Percentiles rank a stretch among this genome's conserved stretches.
Conservation (phyloP, 2,888 invertebrate genomes). For the Perizoma affinitatum region DNA sequence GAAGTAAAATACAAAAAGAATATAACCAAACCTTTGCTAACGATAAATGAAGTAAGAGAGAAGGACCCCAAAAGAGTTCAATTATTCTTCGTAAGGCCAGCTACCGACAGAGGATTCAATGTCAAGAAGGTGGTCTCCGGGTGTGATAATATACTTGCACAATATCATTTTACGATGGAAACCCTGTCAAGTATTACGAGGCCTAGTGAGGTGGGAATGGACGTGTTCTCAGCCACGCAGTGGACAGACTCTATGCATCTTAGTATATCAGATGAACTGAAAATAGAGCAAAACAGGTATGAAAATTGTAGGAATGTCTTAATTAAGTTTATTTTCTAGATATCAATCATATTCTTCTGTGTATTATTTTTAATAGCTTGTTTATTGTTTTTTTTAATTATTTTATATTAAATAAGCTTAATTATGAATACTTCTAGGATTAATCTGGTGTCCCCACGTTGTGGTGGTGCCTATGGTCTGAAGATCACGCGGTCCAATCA, state of each 20-base stretch:
- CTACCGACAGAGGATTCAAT: constrained; percentile 62
- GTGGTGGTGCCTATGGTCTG: constrained; percentile 87
- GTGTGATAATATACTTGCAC: constrained; percentile 77
- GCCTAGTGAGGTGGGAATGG: constrained; percentile 87
- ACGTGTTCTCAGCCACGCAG: constrained; percentile 85
- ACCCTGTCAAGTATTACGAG: constrained; percentile 83
- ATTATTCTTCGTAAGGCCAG: constrained; percentile 52
- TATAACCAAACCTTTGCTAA: constrained; percentile 58
- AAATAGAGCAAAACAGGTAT: constrained; percentile 84
- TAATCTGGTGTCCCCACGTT: constrained; percentile 55
- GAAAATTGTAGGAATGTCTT: background rate
- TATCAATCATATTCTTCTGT: too few species aligned
- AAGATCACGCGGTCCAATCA: constrained; percentile 86
- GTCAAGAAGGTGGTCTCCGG: constrained; percentile 83
- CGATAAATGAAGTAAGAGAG: constrained; percentile 56
- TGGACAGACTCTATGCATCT: constrained; percentile 82
- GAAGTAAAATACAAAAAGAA: constrained; percentile 80
- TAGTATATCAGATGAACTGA: constrained; percentile 77
- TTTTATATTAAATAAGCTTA: too few species aligned
- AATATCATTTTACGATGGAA: constrained; percentile 90
- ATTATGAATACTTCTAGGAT: constrained; percentile 45
- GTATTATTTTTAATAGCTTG: too few species aligned
- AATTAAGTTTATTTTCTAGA: too few species aligned
- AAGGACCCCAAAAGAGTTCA: constrained; percentile 56
- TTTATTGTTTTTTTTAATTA: too few species aligned